These are phyloP conservation scores for Neosilurus hyrtlii DNA, from an alignment of 2,797 vertebrate species.

Conservation along the genomic window DNA sequence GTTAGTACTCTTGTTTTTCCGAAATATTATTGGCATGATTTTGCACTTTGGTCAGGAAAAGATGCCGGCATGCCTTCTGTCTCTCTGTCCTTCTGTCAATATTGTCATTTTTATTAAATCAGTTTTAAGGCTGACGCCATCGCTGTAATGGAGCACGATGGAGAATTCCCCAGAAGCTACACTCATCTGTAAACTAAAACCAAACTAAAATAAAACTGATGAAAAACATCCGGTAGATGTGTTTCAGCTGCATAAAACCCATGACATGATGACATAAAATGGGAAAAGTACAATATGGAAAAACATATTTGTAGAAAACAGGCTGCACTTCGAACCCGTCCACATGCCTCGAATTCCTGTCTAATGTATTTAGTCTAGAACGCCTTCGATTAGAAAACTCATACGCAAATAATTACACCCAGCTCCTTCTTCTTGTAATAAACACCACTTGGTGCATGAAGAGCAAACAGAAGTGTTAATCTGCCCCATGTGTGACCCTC, in stretches of 20 bases:
- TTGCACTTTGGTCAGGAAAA: background rate
- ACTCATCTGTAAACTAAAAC: background rate
- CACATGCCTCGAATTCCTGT: conserved; percentile 4
- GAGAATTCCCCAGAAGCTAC: conserved; percentile 16
- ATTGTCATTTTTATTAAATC: conserved; percentile 67
- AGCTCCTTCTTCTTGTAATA: conserved; percentile 27
- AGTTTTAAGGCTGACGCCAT: conserved; percentile 65
- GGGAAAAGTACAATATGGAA: background rate
- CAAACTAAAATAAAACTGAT: background rate
- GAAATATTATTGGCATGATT: background rate
- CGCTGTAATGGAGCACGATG: conserved; percentile 58
- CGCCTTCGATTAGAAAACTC: conserved; percentile 41
- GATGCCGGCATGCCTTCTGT: too few species aligned
- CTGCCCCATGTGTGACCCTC: conserved; percentile 47
- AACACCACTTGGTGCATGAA: conserved; percentile 37
- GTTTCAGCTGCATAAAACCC: background rate
- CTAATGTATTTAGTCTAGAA: conserved; percentile 41
- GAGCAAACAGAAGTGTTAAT: conserved; percentile 41
- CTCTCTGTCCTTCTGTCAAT: conserved; percentile 34
- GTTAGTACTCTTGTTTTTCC: background rate
- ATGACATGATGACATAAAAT: background rate
- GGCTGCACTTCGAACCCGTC: background rate
- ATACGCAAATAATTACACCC: conserved; percentile 52
- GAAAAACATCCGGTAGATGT: background rate
- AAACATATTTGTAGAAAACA: background rate